A percentile compares a stretch with the other conserved stretches of the same genome.
phyloP scores from a whole-genome alignment of 2,888 invertebrate genomes.

The Anticlea derivata region DNA sequence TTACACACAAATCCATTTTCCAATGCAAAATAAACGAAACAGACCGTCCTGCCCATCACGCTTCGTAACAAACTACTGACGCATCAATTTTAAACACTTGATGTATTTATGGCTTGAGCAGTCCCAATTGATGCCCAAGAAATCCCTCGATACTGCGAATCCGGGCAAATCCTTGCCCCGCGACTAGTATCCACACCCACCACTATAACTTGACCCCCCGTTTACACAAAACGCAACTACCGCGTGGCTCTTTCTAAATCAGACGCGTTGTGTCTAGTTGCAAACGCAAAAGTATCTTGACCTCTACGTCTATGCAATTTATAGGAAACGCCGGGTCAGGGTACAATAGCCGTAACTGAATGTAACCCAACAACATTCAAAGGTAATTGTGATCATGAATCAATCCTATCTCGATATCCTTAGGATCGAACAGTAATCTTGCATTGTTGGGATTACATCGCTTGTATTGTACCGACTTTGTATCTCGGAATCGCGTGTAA shows the following conservation, averaged over 20 bases:
- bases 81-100: constrained; percentile 58
- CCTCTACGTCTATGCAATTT: constrained; percentile 33
- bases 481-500: constrained; percentile 28
- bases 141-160: constrained; percentile 58
- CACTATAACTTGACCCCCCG: constrained; percentile 18
- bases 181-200: constrained; percentile 40
- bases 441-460: constrained; percentile 45
- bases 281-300: constrained; percentile 38
- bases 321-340: constrained; percentile 37
- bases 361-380: constrained; percentile 66
- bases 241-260: constrained; percentile 12
- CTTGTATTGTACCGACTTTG: constrained; percentile 35
- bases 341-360: constrained; percentile 50
- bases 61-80: constrained; percentile 10
- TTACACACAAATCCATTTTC: constrained; percentile 6
- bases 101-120: constrained; percentile 63
- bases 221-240: constrained; percentile 1
- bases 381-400: constrained; percentile 81
- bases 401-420: constrained; percentile 72
- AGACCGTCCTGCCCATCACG: constrained; percentile 9
- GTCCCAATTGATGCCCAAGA: constrained; percentile 61
- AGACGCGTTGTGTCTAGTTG: constrained; percentile 45
- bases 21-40: constrained; percentile 19
- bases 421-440: constrained; percentile 45
- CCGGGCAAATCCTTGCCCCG: constrained; percentile 53